Conservation (phyloP, 2,888 invertebrate genomes). For the Bombylius major region DNA sequence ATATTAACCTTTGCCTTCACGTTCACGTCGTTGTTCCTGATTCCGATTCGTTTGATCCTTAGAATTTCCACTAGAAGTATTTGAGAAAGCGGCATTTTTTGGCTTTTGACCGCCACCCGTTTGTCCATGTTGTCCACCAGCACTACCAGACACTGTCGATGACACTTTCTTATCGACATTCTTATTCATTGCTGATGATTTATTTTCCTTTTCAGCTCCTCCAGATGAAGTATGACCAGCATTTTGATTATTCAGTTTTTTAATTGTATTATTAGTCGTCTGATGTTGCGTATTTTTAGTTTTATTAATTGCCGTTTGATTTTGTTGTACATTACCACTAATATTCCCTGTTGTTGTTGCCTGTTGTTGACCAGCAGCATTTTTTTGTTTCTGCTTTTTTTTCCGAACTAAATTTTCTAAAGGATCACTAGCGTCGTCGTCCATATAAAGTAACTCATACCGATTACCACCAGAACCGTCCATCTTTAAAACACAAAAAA, state of each 20-base stretch:
- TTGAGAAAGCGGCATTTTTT: neutral
- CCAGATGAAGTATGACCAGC: neutral
- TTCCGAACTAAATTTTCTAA: slow-evolving; percentile 35
- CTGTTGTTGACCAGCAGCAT: slow-evolving; percentile 15
- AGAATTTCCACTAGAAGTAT: neutral
- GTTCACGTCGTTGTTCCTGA: slow-evolving; percentile 25
- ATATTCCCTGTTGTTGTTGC: slow-evolving; percentile 15
- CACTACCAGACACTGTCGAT: neutral
- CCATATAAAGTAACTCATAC: slow-evolving; percentile 38
- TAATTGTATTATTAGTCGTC: neutral
- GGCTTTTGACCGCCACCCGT: slow-evolving; percentile 1
- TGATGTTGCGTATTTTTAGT: neutral
- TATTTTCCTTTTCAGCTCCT: slow-evolving; percentile 34
- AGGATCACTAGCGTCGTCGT: slow-evolving; percentile 36
- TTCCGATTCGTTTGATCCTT: slow-evolving; percentile 23
- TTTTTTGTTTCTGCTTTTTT: slow-evolving; percentile 24
- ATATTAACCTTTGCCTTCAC: slow-evolving; percentile 22
- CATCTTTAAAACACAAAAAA: slow-evolving; percentile 19
- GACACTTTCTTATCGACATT: slow-evolving; percentile 15
- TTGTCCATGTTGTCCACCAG: neutral
- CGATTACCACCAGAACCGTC: slow-evolving; percentile 37
- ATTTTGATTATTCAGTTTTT: neutral
- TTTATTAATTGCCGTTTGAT: neutral
- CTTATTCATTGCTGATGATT: slow-evolving; percentile 32
- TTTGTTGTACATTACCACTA: neutral